phyloP scores from a whole-genome alignment of 2,888 invertebrate species.

The Harmothoe impar region DNA sequence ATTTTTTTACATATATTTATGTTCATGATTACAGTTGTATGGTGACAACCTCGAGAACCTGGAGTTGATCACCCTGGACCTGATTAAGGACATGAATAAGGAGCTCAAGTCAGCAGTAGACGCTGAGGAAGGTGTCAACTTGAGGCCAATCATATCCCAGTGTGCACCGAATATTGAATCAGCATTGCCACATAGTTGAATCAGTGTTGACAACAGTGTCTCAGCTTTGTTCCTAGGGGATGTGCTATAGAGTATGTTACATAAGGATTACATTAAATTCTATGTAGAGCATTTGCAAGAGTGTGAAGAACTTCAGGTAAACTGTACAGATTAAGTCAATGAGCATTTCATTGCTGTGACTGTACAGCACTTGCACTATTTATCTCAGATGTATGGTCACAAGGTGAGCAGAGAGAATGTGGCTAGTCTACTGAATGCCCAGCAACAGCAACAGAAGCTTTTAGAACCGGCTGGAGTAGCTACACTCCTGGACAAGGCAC shows the following conservation, averaged over 20 bases:
- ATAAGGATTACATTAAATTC: no score
- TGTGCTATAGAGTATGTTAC: no score
- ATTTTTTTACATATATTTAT: no score
- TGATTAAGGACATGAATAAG: background rate
- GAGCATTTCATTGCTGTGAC: no score
- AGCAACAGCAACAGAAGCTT: background rate
- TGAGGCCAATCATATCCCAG: background rate
- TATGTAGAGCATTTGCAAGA: no score
- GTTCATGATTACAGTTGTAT: no score
- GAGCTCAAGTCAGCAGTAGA: background rate
- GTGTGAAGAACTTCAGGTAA: no score
- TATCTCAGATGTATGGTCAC: background rate
- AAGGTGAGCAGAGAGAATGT: slow-evolving; percentile 28
- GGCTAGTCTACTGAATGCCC: background rate
- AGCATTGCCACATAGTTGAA: no score
- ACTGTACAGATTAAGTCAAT: no score
- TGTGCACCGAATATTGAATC: no score
- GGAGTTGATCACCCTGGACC: background rate
- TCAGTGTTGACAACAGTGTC: no score
- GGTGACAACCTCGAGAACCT: slow-evolving; percentile 24
- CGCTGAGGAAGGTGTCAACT: background rate
- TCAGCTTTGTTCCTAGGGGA: no score
- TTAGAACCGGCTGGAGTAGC: background rate
- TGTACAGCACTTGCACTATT: background rate
- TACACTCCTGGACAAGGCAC: background rate